Base-by-base conservation (phyloP, 2,113 vertebrate genomes). In the Elgaria multicarinata region DNA sequence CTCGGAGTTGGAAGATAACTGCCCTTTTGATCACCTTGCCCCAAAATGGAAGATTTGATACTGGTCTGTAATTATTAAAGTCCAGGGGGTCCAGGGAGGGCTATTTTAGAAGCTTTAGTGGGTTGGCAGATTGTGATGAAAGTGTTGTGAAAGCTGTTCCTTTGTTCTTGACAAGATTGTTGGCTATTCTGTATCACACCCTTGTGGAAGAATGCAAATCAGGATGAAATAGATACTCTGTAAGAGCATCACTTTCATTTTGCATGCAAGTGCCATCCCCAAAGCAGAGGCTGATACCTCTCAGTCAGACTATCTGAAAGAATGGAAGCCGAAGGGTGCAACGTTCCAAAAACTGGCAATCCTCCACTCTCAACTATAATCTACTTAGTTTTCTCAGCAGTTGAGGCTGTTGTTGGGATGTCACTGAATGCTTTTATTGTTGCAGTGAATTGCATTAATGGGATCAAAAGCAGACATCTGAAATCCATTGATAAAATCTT, bases 401-500 rank as follows among this genome's bases (percentile, higher is more conserved):
- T 44, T 16, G 46, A 81, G 46, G 4, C 50, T 44, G 4, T 58
- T 20, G 1, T 69, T 33, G 86, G 77, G 3, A 55, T 71, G 50
- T 39, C n/a, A 1, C 46, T 62, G 46, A 88, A 55, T 58, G 64
- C 36, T 42, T 88, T 88, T 5, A 72, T 31, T 42, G 58, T 71
- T 22, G 18, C 33, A 26, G 26, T 81, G 77, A 88, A 31, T 22
- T 88, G 69, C 50, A 39, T 74, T 6, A 2, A 62, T 2, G 83
- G 91, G 81, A 6, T 75, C 8, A 87, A 50, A 71, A 87, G 66
- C n/a, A 94, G 89, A 28, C 66, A 0, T 26, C 2, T 93, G 55
- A 93, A 39, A n/a, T 92, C 91, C 6, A 89, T 28, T 14, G 87
- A 95, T 79, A 94, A 95, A 86, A 93, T 95, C 33, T 7, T 95